Percentiles rank a stretch among this genome's conserved stretches.
phyloP scores from a whole-genome alignment of 2,113 vertebrate genomes.

The Petaurus breviceps region DNA sequence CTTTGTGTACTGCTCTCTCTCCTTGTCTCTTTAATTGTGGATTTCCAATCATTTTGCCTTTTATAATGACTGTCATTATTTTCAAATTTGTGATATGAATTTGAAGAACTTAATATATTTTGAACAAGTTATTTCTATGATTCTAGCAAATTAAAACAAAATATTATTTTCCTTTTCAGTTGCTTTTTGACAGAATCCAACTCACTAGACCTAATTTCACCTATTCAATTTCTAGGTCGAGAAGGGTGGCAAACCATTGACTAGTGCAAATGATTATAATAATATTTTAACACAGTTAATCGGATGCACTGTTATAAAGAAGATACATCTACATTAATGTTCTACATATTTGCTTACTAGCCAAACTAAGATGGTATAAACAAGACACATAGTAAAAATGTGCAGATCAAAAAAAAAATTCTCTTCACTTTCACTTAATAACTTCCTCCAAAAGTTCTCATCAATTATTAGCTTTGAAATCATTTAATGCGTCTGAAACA shows the following conservation, averaged over 20 bases:
- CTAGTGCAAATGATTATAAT: not conserved
- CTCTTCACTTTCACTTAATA: slow-evolving; percentile 81
- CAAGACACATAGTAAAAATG: slow-evolving; percentile 63
- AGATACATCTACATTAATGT: slow-evolving; percentile 41
- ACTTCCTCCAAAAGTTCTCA: slow-evolving; percentile 82
- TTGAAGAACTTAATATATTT: not conserved
- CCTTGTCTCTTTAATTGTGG: not conserved
- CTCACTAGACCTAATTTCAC: not conserved
- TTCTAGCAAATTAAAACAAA: slow-evolving; percentile 22
- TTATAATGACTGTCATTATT: slow-evolving; percentile 14
- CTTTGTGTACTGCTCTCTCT: not conserved
- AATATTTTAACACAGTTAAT: slow-evolving; percentile 10
- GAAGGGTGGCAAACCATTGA: not conserved
- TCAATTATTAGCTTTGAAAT: slow-evolving; percentile 86
- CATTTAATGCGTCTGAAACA: slow-evolving; percentile 79
- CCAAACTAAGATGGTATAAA: slow-evolving; percentile 74
- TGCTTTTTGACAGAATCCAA: slow-evolving; percentile 29
- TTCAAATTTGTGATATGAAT: slow-evolving; percentile 12
- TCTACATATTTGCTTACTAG: slow-evolving; percentile 77
- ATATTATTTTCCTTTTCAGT: slow-evolving; percentile 9
- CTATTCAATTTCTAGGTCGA: slow-evolving; percentile 3
- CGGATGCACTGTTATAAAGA: not conserved
- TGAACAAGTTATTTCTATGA: not conserved
- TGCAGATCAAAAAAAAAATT: slow-evolving; percentile 76
- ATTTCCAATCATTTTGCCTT: not conserved